These are phyloP conservation scores for Chrysemys picta DNA, from an alignment of 2,113 vertebrate species.

Conservation along the genomic window DNA sequence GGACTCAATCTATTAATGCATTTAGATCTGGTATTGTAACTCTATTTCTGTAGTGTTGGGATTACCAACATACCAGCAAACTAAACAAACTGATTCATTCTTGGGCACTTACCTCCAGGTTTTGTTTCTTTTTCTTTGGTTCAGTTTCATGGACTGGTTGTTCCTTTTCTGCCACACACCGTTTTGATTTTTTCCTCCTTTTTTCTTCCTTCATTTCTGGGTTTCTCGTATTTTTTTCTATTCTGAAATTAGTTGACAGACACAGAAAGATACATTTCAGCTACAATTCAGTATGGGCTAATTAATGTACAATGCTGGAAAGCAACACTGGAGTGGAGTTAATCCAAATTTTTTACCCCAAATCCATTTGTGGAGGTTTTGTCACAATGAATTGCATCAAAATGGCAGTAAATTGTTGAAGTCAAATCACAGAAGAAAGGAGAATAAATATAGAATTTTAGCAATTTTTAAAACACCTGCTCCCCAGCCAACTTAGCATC, in stretches of 20 bases:
- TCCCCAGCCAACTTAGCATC: fast-evolving
- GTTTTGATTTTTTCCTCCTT: conserved; percentile 64
- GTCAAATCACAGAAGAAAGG: too few species aligned
- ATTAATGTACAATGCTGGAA: too few species aligned
- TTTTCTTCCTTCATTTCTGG: conserved; percentile 14
- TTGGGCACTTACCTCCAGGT: conserved; percentile 46
- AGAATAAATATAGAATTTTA: too few species aligned
- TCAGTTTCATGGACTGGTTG: neutral
- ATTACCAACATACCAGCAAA: neutral
- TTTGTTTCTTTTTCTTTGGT: neutral
- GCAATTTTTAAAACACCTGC: too few species aligned
- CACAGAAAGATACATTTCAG: neutral
- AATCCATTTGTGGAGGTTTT: neutral
- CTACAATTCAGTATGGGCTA: too few species aligned
- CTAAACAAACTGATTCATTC: neutral
- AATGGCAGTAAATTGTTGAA: neutral
- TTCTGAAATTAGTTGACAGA: conserved; percentile 29
- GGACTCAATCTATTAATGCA: neutral
- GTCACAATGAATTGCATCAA: neutral
- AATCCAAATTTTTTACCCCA: neutral
- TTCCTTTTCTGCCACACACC: fast-evolving
- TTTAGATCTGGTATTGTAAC: too few species aligned
- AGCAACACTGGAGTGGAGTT: neutral
- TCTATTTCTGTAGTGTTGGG: neutral
- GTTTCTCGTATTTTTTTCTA: conserved; percentile 58